These are phyloP conservation scores for Manacus vitellinus DNA, from an alignment of 2,113 vertebrate genomes.

Conservation along the genomic window DNA sequence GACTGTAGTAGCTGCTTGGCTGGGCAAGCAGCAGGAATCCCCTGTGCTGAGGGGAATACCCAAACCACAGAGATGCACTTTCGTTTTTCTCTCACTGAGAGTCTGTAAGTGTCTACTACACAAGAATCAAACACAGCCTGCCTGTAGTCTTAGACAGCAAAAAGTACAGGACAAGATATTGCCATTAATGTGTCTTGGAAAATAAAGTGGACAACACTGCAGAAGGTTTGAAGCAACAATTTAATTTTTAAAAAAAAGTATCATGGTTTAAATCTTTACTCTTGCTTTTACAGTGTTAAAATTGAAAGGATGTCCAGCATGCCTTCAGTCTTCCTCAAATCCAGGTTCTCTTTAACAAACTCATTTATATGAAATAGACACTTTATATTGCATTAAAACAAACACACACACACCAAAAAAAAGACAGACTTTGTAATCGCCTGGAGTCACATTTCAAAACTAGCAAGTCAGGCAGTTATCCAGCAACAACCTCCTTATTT, in stretches of 20 bases:
- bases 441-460: conserved; percentile 45
- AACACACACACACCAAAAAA: not conserved
- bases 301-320: conserved; percentile 73
- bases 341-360: not conserved
- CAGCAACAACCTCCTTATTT: conserved; percentile 71
- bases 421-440: not conserved
- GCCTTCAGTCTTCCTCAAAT: conserved; percentile 52
- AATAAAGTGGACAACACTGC: not conserved
- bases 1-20: not conserved
- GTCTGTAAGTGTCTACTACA: not conserved
- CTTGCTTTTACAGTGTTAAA: conserved; percentile 46
- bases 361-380: conserved; percentile 5
- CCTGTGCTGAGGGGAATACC: conserved; percentile 32
- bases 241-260: conserved; percentile 48
- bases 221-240: conserved; percentile 13
- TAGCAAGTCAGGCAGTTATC: conserved; percentile 64
- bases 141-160: not conserved
- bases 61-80: conserved; percentile 35
- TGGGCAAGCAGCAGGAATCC: not conserved
- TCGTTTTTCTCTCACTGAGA: not conserved
- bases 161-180: not conserved
- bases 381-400: conserved; percentile 26
- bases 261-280: conserved; percentile 21
- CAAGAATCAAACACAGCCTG: not conserved
- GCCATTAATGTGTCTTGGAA: not conserved